These are phyloP conservation scores for Mnemiopsis leidyi DNA, from an alignment of 37 sponge, comb jelly and placozoan species.

Conservation along the genomic window DNA sequence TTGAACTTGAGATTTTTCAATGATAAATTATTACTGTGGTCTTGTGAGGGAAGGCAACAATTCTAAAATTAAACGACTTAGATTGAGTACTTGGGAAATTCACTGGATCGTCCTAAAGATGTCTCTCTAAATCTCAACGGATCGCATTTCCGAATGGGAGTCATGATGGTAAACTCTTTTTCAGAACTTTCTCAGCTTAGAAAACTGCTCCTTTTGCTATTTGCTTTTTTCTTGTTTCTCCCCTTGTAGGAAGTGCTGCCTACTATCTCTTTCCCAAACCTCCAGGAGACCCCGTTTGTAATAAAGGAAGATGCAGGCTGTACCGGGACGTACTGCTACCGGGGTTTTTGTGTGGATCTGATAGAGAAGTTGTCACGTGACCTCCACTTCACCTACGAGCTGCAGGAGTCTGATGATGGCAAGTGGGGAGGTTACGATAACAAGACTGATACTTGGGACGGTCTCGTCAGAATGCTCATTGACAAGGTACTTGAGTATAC, in stretches of 20 bases:
- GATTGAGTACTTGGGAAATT: neutral
- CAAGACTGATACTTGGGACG: neutral
- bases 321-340: neutral
- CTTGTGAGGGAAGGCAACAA: no score
- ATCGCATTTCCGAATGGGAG: neutral
- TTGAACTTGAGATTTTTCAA: no score
- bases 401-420: neutral
- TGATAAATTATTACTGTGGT: no score
- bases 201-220: no score
- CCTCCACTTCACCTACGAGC: slow-evolving; percentile 12
- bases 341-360: neutral
- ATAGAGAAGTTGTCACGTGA: neutral
- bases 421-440: neutral
- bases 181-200: no score
- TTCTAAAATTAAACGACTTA: no score
- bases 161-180: no score
- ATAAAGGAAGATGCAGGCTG: neutral
- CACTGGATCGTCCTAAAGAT: neutral
- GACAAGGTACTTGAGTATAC: no score
- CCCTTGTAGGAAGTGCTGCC: neutral
- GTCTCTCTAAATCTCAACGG: neutral
- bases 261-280: neutral
- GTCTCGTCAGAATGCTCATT: slow-evolving; percentile 16
- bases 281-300: slow-evolving; percentile 12
- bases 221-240: no score